Conservation (phyloP, 2,888 invertebrate species). For the Malthinus seriepunctatus region DNA sequence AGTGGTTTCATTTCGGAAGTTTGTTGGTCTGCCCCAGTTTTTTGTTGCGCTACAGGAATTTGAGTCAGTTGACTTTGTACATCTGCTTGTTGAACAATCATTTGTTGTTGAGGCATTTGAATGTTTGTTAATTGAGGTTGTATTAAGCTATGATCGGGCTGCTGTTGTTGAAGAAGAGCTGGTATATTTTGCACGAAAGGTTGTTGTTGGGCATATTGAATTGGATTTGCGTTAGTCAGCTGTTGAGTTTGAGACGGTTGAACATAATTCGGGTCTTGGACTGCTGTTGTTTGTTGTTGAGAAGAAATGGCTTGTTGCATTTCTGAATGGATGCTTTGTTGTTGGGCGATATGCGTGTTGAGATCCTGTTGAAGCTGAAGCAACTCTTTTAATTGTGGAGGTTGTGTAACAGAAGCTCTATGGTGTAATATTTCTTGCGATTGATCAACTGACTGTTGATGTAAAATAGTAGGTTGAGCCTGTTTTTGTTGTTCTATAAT, state of each 20-base stretch:
- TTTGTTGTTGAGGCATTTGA: neutral
- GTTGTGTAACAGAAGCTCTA: constrained; percentile 1
- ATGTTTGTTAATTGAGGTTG: neutral
- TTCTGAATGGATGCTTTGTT: constrained; percentile 49
- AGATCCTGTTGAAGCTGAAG: constrained; percentile 55
- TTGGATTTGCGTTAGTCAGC: too few species aligned
- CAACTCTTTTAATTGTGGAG: constrained; percentile 55
- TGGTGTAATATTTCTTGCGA: constrained; percentile 12
- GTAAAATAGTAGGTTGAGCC: constrained; percentile 8
- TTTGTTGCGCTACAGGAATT: neutral
- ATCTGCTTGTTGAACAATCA: neutral
- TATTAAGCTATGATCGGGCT: constrained; percentile 3
- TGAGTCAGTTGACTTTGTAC: neutral
- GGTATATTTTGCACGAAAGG: neutral
- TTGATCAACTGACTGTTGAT: constrained; percentile 18
- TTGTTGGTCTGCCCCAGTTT: neutral
- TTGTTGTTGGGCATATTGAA: neutral
- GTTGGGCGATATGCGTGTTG: constrained; percentile 57
- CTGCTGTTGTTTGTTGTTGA: constrained; percentile 10
- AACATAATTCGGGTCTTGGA: constrained; percentile 24
- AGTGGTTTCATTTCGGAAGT: neutral
- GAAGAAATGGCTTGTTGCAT: constrained; percentile 49
- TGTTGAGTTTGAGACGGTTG: constrained; percentile 30
- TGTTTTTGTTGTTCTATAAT: constrained; percentile 16
- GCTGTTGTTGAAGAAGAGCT: constrained; percentile 7